phyloP scores from a whole-genome alignment of 2,113 vertebrate genomes.

The Strix uralensis region DNA sequence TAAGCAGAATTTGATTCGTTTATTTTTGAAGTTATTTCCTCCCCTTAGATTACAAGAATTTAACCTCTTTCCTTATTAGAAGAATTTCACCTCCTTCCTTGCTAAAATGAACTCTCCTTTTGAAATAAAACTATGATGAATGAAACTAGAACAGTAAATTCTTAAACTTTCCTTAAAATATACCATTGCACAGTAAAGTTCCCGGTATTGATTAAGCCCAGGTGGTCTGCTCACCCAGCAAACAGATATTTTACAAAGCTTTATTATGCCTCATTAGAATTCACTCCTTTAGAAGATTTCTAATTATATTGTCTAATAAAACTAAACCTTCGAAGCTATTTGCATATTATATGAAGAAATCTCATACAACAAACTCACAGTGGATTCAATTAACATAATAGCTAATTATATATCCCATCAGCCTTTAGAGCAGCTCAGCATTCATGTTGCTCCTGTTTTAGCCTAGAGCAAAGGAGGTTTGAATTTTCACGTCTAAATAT shows the following conservation, averaged over 20 bases:
- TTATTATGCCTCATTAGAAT: constrained; percentile 70
- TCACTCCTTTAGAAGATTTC: constrained; percentile 74
- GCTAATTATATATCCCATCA: constrained; percentile 85
- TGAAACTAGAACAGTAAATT: constrained; percentile 12
- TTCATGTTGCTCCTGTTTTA: constrained; percentile 78
- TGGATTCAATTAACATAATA: constrained; percentile 84
- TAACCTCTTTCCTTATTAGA: not conserved
- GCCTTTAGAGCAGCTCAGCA: constrained; percentile 76
- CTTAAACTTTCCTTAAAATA: constrained; percentile 28
- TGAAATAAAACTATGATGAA: not conserved
- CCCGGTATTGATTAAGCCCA: constrained; percentile 57
- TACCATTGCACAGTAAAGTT: not conserved
- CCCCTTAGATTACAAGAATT: not conserved
- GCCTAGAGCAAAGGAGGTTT: constrained; percentile 76
- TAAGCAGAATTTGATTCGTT: not conserved
- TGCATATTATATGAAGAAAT: constrained; percentile 86
- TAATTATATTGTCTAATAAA: constrained; percentile 83
- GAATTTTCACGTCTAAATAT: constrained; percentile 78
- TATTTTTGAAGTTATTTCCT: constrained; percentile 22
- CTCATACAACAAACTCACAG: constrained; percentile 80
- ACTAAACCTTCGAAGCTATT: constrained; percentile 77
- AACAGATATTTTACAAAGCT: constrained; percentile 63
- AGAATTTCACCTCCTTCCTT: not conserved
- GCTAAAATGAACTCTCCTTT: not conserved
- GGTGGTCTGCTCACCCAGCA: constrained; percentile 55